phyloP scores from a whole-genome alignment of 2,113 vertebrate genomes.

The Todiramphus chloris region DNA sequence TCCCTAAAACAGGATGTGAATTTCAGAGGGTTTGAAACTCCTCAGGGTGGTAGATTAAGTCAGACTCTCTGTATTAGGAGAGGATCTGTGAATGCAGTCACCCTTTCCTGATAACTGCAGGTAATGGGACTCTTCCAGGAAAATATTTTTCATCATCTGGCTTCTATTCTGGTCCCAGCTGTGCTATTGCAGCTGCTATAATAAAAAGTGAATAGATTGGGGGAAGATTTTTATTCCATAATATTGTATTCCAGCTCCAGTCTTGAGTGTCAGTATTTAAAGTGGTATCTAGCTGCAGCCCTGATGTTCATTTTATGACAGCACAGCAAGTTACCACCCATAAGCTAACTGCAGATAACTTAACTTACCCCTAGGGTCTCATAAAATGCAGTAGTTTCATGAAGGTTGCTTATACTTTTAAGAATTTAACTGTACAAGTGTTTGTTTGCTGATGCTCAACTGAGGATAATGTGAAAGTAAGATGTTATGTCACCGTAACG shows the following conservation, averaged over 20 bases:
- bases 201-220: slow-evolving; percentile 7
- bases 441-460: neutral
- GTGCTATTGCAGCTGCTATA: slow-evolving; percentile 20
- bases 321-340: neutral
- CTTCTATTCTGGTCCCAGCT: slow-evolving; percentile 18
- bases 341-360: neutral
- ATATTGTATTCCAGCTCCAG: neutral
- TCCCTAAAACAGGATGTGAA: neutral
- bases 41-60: neutral
- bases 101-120: neutral
- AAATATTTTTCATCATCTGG: slow-evolving; percentile 24
- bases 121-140: slow-evolving; percentile 25
- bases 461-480: neutral
- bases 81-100: neutral
- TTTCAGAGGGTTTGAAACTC: neutral
- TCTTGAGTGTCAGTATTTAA: neutral
- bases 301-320: neutral
- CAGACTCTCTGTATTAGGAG: neutral
- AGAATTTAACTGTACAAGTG: neutral
- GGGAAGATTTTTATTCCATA: slow-evolving; percentile 17
- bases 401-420: neutral
- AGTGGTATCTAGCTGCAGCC: neutral
- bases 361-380: neutral
- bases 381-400: neutral
- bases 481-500: neutral